phyloP scores from a whole-genome alignment of 2,797 vertebrate species.

The Coendou prehensilis region DNA sequence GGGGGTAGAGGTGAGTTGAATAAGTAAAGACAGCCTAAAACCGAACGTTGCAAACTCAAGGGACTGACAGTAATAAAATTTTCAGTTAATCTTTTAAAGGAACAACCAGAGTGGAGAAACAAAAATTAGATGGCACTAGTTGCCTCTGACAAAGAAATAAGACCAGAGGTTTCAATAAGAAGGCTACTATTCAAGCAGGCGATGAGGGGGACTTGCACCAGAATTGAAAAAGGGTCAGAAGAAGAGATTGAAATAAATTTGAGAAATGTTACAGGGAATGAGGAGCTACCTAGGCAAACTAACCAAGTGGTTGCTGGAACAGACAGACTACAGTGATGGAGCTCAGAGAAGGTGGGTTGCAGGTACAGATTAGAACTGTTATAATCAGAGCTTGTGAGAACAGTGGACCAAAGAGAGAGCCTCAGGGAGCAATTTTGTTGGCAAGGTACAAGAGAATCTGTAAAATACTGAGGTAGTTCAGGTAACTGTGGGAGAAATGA shows the following conservation, averaged over 20 bases:
- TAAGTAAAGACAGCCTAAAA: background rate
- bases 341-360: background rate
- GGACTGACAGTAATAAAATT: background rate
- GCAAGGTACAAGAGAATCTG: background rate
- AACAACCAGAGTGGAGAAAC: background rate
- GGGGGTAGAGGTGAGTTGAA: background rate
- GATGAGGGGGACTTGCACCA: background rate
- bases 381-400: background rate
- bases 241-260: background rate
- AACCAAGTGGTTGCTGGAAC: background rate
- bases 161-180: background rate
- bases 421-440: background rate
- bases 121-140: background rate
- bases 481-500: background rate
- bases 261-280: background rate
- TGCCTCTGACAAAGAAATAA: conserved; percentile 12
- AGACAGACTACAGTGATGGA: too few species aligned
- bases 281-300: background rate
- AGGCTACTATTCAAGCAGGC: background rate
- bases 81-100: conserved; percentile 54
- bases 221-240: background rate
- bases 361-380: background rate
- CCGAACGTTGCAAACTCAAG: background rate
- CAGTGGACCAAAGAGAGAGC: background rate
- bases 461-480: background rate